Evolutionary conservation across 2,797 vertebrate genomes (phyloP), one percentile per base, ranked within the genome.

Genomic region (Microctenopoma stevenorrisi): DNA sequence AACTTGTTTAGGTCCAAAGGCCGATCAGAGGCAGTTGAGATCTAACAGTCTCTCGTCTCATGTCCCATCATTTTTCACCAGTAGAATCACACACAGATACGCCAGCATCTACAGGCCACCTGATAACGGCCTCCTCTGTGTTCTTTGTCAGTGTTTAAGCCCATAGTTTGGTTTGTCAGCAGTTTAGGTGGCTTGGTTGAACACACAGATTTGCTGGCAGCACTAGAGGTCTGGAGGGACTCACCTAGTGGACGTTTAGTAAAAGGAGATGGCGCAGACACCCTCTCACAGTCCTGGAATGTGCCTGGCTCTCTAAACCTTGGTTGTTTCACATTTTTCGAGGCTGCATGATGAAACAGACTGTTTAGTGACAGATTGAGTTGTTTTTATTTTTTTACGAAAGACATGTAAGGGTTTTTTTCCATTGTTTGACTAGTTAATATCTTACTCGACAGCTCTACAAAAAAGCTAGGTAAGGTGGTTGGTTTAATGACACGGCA

Each of bases 211-310:
- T 73, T 56, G 35, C 64, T 79, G 76, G 78, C 68, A 71, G 64
- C 53, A 68, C 56, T 68, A 40, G 61, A 75, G 69, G 67, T 81
- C 86, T 90, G 88, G 78, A 85, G 85, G 80, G 74, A 48, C 81
- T 92, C 74, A 88, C 78, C 83, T 77, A 70, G 70, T 44, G 80
- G 81, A 82, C 80, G 70, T 60, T 85, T 79, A 64, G 72, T 68
- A 59, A 76, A 72, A 79, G 75, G 78, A 78, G 88, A 86, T 82
- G 78, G 62, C 11, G 79, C 71, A 92, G 90, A 92, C 91, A 75
- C 82, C 83, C 69, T 73, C 85, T 92, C 83, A 91, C 73, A 79
- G 89, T 79, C 82, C 84, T 88, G 86, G 90, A 91, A 93, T 92
- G 87, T 87, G 76, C 77, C 83, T 84, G 82, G 62, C 60, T 67